Evolutionary conservation across 1,140 invertebrate species (phyloP), one percentile per base, ranked within the genome.

Genomic region (Musca domestica): DNA sequence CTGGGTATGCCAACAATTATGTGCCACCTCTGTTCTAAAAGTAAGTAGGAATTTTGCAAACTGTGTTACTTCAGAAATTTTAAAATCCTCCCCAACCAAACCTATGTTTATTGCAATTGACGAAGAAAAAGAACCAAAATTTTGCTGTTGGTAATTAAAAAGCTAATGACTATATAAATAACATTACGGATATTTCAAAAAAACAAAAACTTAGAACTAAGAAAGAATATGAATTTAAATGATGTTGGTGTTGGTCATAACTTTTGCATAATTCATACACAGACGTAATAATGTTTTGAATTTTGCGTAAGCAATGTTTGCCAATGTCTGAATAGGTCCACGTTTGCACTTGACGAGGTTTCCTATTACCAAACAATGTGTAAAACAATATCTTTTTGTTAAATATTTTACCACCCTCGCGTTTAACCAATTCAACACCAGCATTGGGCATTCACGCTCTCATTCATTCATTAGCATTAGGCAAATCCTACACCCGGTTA

Each of bases 311-410:
- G 20, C 6, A 22, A 19, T 19, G 9, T 5, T 51, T 51, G 17
- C 20, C 5, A 1, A 49, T 49, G 17, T 3, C 2, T 51, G 12
- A 20, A 17, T 19, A 5, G 47, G 10, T 7, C 5, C 4, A 30
- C 4, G 25, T 19, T 10, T 34, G 30, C 10, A 20, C 2, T 34
- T 34, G 20, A 61, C 20, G 15, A 30, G 56, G 56, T 61, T 61
- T 61, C 56, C 27, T 34, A 61, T 61, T 61, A 61, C 56, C 19
- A 41, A 61, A 58, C 23, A 58, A 58, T n/a, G 34, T 19, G 56
- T 61, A 61, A 61, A 61, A 27, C 7, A 61, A 61, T 19, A 41
- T n/a, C 27, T 61, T n/a, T 58, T 61, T 61, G 17, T 34, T 34
- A 41, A 61, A 34, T 61, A 61, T 20, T 34, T 61, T 51, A 51